These are phyloP conservation scores for Hylaeus volcanicus DNA, from an alignment of 1,140 invertebrate species.

Conservation along the genomic window DNA sequence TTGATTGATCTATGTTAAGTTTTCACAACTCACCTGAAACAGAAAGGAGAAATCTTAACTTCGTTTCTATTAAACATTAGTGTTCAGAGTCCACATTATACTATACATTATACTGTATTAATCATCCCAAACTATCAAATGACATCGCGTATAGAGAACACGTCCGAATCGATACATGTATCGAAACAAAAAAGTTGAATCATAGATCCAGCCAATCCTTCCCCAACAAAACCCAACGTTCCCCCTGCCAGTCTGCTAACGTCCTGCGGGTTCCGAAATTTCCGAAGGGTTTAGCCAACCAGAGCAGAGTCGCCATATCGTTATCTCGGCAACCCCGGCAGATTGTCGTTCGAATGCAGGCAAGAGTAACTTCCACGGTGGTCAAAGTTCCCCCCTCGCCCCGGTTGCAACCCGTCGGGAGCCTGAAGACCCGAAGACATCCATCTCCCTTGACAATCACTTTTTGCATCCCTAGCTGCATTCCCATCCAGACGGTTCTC, in stretches of 20 bases:
- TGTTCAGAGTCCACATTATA: too few relatives aligned
- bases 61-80: too few relatives aligned
- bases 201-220: too few relatives aligned
- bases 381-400: constrained; percentile 25
- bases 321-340: neutral
- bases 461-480: constrained; percentile 57
- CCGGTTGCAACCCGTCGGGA: constrained; percentile 36
- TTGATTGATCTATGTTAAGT: too few relatives aligned
- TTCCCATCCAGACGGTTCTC: constrained; percentile 13
- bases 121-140: too few relatives aligned
- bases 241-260: neutral
- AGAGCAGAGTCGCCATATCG: constrained; percentile 16
- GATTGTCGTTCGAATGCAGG: neutral
- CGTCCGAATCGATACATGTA: too few relatives aligned
- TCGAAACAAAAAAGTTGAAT: too few relatives aligned
- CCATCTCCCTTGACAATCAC: constrained; percentile 70
- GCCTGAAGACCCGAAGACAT: constrained; percentile 56
- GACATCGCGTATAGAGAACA: too few relatives aligned
- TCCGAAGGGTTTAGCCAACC: neutral
- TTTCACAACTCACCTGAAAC: too few relatives aligned
- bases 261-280: neutral
- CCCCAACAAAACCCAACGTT: too few relatives aligned
- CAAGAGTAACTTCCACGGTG: constrained; percentile 12
- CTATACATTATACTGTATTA: too few relatives aligned
- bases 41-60: too few relatives aligned